Evolutionary conservation across 2,113 vertebrate genomes (phyloP), one percentile per base, ranked within the genome.

Genomic region (Collichthys lucidus): DNA sequence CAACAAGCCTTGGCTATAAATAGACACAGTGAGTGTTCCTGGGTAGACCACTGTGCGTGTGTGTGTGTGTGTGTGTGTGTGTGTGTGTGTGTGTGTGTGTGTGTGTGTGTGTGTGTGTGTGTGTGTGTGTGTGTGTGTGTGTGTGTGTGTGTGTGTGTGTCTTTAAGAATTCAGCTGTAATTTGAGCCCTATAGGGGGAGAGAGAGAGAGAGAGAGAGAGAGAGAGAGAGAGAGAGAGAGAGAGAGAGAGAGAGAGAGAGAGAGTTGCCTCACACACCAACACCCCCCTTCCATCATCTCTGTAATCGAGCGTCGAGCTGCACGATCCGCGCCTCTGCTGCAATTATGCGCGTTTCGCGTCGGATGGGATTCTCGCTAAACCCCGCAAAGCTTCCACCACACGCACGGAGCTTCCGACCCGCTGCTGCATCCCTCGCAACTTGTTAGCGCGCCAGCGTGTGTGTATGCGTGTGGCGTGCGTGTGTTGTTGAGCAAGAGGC

Each of bases 91-190:
- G 44, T 60, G n/a, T n/a, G n/a, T n/a, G n/a, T n/a, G n/a, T n/a
- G n/a, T n/a, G n/a, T n/a, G n/a, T n/a, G n/a, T n/a, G n/a, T n/a
- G n/a, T n/a, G n/a, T n/a, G n/a, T n/a, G n/a, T n/a, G n/a, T n/a
- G n/a, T n/a, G n/a, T n/a, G n/a, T n/a, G n/a, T n/a, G n/a, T n/a
- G n/a, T n/a, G n/a, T n/a, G n/a, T n/a, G n/a, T n/a, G n/a, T n/a
- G n/a, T n/a, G n/a, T n/a, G n/a, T n/a, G n/a, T n/a, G n/a, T n/a
- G n/a, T n/a, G n/a, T n/a, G n/a, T n/a, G n/a, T n/a, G n/a, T n/a
- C 93, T 95, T 95, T 95, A 94, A 95, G 92, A 90, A 78, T 71
- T 74, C 79, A 69, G 84, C 63, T 93, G 93, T 91, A 94, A 94
- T 83, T 77, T 74, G 92, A 94, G 89, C 46, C 67, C 59, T 31